Evolutionary conservation across 2,113 vertebrate species (phyloP).

Genomic region (Capricornis sumatraensis): DNA sequence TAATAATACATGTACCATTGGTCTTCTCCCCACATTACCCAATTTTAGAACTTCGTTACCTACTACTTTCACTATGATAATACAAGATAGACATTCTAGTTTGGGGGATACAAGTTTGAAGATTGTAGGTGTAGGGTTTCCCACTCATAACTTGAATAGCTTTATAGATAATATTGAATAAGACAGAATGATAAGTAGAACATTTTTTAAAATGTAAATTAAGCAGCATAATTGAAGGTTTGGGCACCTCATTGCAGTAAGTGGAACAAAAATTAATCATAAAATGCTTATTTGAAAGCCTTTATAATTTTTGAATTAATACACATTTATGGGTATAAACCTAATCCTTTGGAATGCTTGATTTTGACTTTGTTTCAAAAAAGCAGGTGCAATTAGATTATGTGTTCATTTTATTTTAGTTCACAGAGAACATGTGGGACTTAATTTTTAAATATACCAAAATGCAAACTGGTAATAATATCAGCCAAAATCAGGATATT

Average conservation of each 20-base stretch:
- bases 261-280: neutral
- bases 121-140: neutral
- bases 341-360: neutral
- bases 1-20: neutral
- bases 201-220: neutral
- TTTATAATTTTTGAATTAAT: constrained; percentile 10
- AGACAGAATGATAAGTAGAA: neutral
- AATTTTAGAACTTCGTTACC: neutral
- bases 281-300: constrained; percentile 4
- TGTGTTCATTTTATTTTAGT: constrained; percentile 3
- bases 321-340: neutral
- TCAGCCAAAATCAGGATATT: neutral
- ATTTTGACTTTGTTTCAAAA: constrained; percentile 48
- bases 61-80: neutral
- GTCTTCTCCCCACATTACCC: neutral
- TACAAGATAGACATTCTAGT: neutral
- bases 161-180: neutral
- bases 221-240: neutral
- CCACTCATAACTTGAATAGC: neutral
- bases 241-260: neutral
- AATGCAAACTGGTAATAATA: neutral
- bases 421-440: neutral
- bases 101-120: neutral
- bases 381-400: neutral
- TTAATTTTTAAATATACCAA: constrained; percentile 37